Conservation (phyloP, 2,797 vertebrate species). For the Enoplosus armatus region DNA sequence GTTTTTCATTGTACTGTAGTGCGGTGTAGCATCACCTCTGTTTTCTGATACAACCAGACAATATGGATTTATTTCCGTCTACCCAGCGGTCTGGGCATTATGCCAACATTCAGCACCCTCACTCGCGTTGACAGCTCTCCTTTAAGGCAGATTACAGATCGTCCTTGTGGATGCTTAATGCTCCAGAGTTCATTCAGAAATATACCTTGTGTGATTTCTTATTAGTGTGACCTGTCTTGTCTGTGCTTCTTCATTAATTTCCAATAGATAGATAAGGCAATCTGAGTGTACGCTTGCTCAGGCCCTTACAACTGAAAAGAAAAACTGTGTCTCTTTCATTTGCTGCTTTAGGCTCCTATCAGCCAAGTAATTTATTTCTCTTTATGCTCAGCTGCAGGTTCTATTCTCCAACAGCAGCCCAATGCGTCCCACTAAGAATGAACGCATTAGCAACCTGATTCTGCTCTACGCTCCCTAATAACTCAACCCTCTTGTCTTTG, state of each 20-base stretch:
- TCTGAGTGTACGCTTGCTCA: conserved; percentile 11
- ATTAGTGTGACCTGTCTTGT: conserved; percentile 13
- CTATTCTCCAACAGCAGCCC: conserved; percentile 19
- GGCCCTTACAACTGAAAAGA: conserved; percentile 26
- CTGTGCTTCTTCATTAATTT: conserved; percentile 14
- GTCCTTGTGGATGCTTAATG: background rate
- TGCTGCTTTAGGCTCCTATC: conserved; percentile 43
- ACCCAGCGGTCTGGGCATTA: background rate
- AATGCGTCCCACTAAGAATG: conserved; percentile 34
- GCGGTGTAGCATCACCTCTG: background rate
- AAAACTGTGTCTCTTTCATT: conserved; percentile 38
- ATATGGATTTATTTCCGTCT: background rate
- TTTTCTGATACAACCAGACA: background rate
- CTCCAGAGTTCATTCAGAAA: background rate
- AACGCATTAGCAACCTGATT: conserved; percentile 43
- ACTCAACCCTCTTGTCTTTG: conserved; percentile 14
- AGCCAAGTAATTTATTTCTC: conserved; percentile 63
- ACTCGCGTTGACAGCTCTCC: background rate
- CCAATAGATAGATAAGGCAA: background rate
- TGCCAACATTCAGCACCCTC: background rate
- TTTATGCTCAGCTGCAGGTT: conserved; percentile 49
- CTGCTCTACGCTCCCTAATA: conserved; percentile 36
- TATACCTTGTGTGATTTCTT: background rate
- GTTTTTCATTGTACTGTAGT: background rate
- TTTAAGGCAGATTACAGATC: background rate